Evolutionary conservation across 35 echinoderm and acorn worm species (phyloP).

Genomic region (Eucidaris tribuloides): DNA sequence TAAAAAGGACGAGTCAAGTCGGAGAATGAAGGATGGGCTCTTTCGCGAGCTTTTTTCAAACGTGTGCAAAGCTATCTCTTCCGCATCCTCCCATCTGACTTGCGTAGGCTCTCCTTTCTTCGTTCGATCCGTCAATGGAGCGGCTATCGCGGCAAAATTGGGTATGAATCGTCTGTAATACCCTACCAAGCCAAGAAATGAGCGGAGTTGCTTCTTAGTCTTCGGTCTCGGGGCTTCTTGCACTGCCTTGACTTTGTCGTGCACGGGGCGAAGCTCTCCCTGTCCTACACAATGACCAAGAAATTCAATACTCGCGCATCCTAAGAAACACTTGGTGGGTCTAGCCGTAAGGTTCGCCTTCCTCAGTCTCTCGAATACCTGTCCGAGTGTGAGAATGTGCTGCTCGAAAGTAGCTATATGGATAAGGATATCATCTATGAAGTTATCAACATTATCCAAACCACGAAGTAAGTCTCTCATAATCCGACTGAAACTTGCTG

Average conservation of each 20-base stretch:
- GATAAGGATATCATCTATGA: slow-evolving; percentile 67
- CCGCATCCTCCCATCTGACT: not conserved
- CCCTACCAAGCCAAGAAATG: slow-evolving; percentile 13
- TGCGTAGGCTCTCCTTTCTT: slow-evolving; percentile 17
- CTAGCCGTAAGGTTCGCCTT: not conserved
- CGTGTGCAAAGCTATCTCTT: not conserved
- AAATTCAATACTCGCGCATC: slow-evolving; percentile 5
- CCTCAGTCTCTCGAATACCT: slow-evolving; percentile 1
- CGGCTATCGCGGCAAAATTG: slow-evolving; percentile 18
- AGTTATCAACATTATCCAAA: slow-evolving; percentile 33
- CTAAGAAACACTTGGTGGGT: slow-evolving; percentile 33
- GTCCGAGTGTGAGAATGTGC: slow-evolving; percentile 5
- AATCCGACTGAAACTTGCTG: slow-evolving; percentile 55
- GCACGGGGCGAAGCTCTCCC: not conserved
- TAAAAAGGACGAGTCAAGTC: not conserved
- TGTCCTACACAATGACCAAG: slow-evolving; percentile 25
- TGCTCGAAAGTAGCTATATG: slow-evolving; percentile 22
- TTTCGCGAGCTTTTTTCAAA: not conserved
- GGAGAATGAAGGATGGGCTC: not conserved
- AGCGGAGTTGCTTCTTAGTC: slow-evolving; percentile 13
- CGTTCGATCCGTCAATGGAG: not conserved
- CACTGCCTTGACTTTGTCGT: not conserved
- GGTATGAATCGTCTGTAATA: slow-evolving; percentile 21
- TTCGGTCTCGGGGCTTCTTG: not conserved
- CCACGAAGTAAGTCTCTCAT: slow-evolving; percentile 38